Conservation (phyloP, 1,140 invertebrate species). For the Brachionus sp. region DNA sequence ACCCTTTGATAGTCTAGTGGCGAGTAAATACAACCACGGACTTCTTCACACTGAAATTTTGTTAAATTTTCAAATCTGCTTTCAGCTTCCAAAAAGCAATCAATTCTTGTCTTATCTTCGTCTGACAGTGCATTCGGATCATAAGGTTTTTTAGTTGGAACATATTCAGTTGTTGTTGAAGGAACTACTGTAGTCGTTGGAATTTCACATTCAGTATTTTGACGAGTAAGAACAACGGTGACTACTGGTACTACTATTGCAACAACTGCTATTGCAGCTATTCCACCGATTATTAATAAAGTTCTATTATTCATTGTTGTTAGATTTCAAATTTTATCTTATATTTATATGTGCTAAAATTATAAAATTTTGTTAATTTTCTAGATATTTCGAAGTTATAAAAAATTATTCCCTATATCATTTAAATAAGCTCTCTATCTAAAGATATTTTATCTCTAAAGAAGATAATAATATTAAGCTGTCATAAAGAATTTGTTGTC, state of each 20-base stretch:
- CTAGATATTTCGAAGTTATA: not conserved
- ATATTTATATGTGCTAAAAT: not conserved
- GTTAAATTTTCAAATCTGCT: slow-evolving; percentile 38
- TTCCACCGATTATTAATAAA: not conserved
- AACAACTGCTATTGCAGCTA: not conserved
- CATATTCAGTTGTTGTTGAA: not conserved
- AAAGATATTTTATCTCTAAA: too few relatives aligned
- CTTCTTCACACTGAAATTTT: slow-evolving; percentile 23
- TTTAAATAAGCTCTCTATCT: not conserved
- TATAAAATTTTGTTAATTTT: not conserved
- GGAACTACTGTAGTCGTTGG: not conserved
- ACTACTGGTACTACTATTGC: not conserved
- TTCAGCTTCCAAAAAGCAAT: slow-evolving; percentile 27
- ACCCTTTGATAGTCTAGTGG: slow-evolving; percentile 20
- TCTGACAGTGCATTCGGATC: not conserved
- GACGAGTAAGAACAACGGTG: not conserved
- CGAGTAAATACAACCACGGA: slow-evolving; percentile 33
- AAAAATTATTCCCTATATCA: not conserved
- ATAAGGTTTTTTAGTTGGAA: slow-evolving; percentile 20
- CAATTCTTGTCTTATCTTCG: slow-evolving; percentile 18
- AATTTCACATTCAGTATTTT: not conserved
- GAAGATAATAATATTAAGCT: too few relatives aligned
- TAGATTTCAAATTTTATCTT: not conserved
- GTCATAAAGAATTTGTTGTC: too few relatives aligned
- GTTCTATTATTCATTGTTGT: not conserved